Evolutionary conservation across 2,797 vertebrate genomes (phyloP), one percentile per base, ranked within the genome.

Genomic region (Mico argentatus): DNA sequence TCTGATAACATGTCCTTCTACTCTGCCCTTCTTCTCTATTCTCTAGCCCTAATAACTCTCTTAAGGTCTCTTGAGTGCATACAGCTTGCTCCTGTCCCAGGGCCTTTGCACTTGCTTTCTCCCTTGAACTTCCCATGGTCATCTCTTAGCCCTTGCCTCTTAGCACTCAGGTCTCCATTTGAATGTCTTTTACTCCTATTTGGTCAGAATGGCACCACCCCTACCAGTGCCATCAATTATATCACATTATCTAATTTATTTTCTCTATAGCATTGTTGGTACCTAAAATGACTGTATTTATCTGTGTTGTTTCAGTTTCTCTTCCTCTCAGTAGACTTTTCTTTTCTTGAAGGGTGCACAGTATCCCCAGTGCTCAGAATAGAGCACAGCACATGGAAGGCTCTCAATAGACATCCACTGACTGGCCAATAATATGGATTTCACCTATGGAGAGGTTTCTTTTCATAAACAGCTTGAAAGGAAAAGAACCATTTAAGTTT

Each of bases 401-500:
- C 4, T 33, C 48, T 92, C 9, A 3, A 0, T 55, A 59, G 20
- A 41, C 12, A 33, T 30, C 15, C 14, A 14, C 2, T 36, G 33
- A 91, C 50, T 52, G 46, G 36, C 46, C 52, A 57, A 24, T 27
- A 50, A 76, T 22, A 84, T 4, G 3, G 59, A 76, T 94, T 48
- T 79, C 33, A 46, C 33, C 39, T 26, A 3, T n/a, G 33, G 67
- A 88, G 33, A 33, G 19, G 48, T 76, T 94, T 81, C 17, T 94
- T 22, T 85, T 97, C 4, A 26, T 81, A 90, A 80, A 52, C 44
- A 91, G 61, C 48, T 86, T 92, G 27, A 88, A 90, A 77, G 14
- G 17, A 22, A 92, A 81, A 84, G 20, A 50, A 84, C 46, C 10
- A 61, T 50, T 93, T 97, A 30, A 30, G 20, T 92, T 91, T 94